Conservation (phyloP, 2,888 invertebrate species). For the Hylaea fasciaria region DNA sequence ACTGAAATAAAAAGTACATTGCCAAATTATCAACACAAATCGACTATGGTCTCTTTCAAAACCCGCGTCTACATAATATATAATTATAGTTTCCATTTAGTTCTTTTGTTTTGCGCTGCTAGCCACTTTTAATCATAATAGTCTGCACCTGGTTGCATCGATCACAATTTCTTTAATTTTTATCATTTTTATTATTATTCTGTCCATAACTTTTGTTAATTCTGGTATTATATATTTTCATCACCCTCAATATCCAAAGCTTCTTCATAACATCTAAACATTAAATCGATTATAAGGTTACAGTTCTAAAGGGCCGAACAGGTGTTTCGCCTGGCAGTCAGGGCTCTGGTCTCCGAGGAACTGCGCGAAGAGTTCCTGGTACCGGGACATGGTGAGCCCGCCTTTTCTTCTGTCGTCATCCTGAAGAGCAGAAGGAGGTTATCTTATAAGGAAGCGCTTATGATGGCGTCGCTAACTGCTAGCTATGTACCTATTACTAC, state of each 20-base stretch:
- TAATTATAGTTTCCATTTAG: no score
- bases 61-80: background rate
- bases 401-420: constrained; percentile 93
- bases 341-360: constrained; percentile 92
- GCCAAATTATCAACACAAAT: background rate
- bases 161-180: no score
- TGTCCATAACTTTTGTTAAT: no score
- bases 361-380: constrained; percentile 93
- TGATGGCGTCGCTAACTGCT: no score
- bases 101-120: no score
- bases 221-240: no score
- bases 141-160: no score
- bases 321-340: constrained; percentile 88
- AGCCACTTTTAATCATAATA: no score
- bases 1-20: no score
- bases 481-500: no score
- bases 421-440: constrained; percentile 74
- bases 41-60: background rate
- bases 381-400: constrained; percentile 90
- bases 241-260: background rate
- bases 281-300: constrained; percentile 46
- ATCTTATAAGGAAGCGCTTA: no score
- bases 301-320: constrained; percentile 90
- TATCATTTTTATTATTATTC: no score
- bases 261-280: constrained; percentile 4